Evolutionary conservation across 2,113 vertebrate genomes (phyloP), one percentile per base, ranked within the genome.

Genomic region (Proterorhinus semilunaris): DNA sequence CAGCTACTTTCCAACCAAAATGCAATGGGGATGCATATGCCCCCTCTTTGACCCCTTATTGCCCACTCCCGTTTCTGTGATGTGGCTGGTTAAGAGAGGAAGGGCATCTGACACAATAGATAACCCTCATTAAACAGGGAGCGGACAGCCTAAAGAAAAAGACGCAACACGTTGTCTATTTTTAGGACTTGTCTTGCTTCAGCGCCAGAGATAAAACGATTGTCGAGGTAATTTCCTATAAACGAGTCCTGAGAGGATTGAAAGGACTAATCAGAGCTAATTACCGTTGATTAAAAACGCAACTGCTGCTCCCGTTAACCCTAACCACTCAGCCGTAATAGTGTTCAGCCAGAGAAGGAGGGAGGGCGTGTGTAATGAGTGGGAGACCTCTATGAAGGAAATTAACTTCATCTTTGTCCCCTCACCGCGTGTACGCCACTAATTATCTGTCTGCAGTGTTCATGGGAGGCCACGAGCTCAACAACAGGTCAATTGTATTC

Each of bases 341-440:
- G 84, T 88, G 88, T 83, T 86, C 84, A 82, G 72, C 78, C 78
- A 69, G 80, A 15, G 6, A 6, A 7, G 27, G 10, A 58, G 55
- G 69, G 83, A 76, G 73, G 83, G 72, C 72, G 4, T 50, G 49
- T 50, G 49, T 50, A 91, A 91, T 91, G 89, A 86, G 86, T 63
- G 68, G 80, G 86, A 86, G 86, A 86, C 72, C 74, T 83, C 86
- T 85, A 81, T 91, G 87, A 89, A 88, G 83, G 69, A 82, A 90
- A 89, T 91, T 91, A 87, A 86, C 87, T 88, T 91, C 76, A 81
- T 89, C 87, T 87, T 90, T 89, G 87, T 90, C 85, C 82, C 72
- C 80, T 87, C 81, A 84, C 79, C 81, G 69, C 81, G 82, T 85
- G 83, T 71, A 84, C 64, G 82, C 78, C 63, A 72, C 86, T 87